Base-by-base conservation (phyloP, 2,888 invertebrate genomes). In the Drosophila niveifrons region DNA sequence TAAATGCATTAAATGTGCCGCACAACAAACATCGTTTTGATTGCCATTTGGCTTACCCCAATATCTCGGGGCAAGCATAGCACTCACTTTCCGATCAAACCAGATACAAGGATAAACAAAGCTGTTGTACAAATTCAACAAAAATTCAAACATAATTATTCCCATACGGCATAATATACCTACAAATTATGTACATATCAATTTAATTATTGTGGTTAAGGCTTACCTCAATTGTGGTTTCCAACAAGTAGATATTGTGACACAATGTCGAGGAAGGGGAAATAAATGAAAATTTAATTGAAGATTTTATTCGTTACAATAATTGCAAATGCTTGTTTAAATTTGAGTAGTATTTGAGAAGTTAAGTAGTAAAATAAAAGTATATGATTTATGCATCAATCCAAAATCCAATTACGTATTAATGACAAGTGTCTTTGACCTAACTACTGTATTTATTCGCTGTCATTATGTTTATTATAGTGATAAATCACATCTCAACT, bases 1-100 rank as follows among this genome's bases (percentile, higher is more conserved):
- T 86, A 83, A 83, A 80, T 83, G 83, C 86, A 83, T 83, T 88
- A 86, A 88, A 59, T 72, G 84, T 52, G 78, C 23, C 23, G 51
- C 69, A 61, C 48, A 36, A 31, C 53, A 67, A 67, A 59, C 56
- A 72, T 51, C 48, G 41, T 59, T 65, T 65, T 57, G 78, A 65
- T 72, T 56, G 52, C 61, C 57, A 50, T 68, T 50, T 31, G 50
- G 36, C 46, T 44, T 44, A 64, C 28, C 61, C 41, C 59, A 55
- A 53, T 4, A 10, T 17, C 52, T 36, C 13, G 36, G 36, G 46
- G 13, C 23, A 48, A 48, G 15, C 46, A 44, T 10, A 34, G 17
- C 18, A 31, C 47, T 41, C 50, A 56, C 18, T 56, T 51, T 59
- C 52, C 23, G 17, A 23, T 51, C 18, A 39, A 13, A 8, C 28